These are phyloP conservation scores for Lucifuga dentata DNA, from an alignment of 2,113 vertebrate genomes.

Conservation along the genomic window DNA sequence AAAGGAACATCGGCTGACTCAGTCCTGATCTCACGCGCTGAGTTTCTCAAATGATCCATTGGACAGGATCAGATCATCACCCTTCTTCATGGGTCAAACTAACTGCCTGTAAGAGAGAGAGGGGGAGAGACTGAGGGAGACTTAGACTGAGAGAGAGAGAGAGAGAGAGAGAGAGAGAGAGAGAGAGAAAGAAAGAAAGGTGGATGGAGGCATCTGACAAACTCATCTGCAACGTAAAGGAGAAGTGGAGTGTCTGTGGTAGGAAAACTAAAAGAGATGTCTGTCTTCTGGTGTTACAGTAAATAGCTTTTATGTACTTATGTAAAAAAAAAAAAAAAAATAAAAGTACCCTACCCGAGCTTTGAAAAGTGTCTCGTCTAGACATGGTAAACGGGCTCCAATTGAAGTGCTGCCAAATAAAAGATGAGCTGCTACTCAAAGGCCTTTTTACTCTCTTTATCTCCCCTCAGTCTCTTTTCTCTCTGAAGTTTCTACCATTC, in stretches of 20 bases:
- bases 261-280: constrained; percentile 76
- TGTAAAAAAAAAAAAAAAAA: constrained; percentile 38
- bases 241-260: constrained; percentile 66
- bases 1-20: constrained; percentile 34
- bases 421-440: constrained; percentile 74
- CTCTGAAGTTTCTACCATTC: constrained; percentile 58
- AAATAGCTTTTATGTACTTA: constrained; percentile 75
- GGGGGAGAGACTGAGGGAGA: constrained; percentile 33
- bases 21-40: constrained; percentile 51
- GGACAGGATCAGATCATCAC: constrained; percentile 66
- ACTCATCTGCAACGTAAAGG: constrained; percentile 69
- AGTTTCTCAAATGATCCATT: constrained; percentile 71
- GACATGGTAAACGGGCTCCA: constrained; percentile 73
- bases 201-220: constrained; percentile 71
- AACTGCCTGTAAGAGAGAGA: constrained; percentile 40
- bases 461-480: constrained; percentile 51
- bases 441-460: constrained; percentile 63
- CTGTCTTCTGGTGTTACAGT: constrained; percentile 74
- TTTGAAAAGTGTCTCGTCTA: constrained; percentile 75
- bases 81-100: constrained; percentile 59
- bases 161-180: neutral
- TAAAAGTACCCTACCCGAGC: constrained; percentile 40
- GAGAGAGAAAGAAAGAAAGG: constrained; percentile 37
- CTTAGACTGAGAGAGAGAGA: constrained; percentile 32
- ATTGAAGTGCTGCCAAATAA: constrained; percentile 78